Evolutionary conservation across 2,113 vertebrate species (phyloP).

Genomic region (Panthera leo): DNA sequence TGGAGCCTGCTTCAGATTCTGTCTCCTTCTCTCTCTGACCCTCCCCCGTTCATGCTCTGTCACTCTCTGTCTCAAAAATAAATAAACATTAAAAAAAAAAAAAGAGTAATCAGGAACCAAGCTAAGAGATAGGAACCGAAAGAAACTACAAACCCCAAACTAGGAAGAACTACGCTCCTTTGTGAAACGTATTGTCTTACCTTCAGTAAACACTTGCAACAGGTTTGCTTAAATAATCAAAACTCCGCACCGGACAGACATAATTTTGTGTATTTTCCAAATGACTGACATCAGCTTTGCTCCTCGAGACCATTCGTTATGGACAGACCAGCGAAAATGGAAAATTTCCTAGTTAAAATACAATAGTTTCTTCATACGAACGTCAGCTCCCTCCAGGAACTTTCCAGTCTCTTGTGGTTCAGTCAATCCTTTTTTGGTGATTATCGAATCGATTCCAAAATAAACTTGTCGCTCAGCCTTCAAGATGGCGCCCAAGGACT

Average conservation of each 20-base stretch:
- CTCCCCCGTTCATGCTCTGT: not conserved
- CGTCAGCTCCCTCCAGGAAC: not conserved
- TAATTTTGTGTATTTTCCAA: not conserved
- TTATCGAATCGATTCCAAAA: not conserved
- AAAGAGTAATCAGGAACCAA: slow-evolving; percentile 34
- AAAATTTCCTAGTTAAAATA: not conserved
- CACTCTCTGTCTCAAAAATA: not conserved
- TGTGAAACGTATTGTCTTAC: not conserved
- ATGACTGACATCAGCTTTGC: not conserved
- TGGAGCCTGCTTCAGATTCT: not conserved
- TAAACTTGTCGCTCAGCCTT: not conserved
- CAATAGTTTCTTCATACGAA: not conserved
- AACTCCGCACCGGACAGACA: not conserved
- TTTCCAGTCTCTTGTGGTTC: not conserved
- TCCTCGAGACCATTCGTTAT: not conserved
- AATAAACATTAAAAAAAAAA: not conserved
- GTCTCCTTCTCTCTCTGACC: not conserved
- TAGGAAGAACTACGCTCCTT: not conserved
- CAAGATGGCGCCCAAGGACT: not conserved
- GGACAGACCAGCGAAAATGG: not conserved
- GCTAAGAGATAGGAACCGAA: not conserved
- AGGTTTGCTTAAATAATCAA: not conserved
- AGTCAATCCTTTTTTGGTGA: not conserved
- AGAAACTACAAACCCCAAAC: not conserved
- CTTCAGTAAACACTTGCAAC: not conserved